These are phyloP conservation scores for Cynaeus angustus DNA, from an alignment of 2,888 invertebrate species.

Conservation along the genomic window DNA sequence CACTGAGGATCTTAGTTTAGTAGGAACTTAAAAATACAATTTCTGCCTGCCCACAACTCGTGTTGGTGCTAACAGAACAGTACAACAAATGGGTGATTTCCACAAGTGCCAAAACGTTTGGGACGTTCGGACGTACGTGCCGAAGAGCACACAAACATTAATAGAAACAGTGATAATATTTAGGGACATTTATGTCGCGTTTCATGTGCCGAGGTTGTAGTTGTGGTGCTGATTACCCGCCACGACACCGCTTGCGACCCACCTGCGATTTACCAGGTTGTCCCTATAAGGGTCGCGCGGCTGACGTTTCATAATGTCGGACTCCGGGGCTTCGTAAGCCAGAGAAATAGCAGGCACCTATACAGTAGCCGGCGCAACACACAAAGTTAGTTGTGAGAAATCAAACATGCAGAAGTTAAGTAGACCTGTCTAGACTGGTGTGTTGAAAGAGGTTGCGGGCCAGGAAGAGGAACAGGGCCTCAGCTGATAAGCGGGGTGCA, in stretches of 20 bases:
- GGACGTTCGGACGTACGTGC: slow-evolving; percentile 27
- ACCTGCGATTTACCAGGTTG: slow-evolving; percentile 99
- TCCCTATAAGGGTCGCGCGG: slow-evolving; percentile 98
- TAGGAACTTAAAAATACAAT: background rate
- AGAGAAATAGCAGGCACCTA: slow-evolving; percentile 99
- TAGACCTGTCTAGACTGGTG: slow-evolving; percentile 56
- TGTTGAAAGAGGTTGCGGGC: slow-evolving; percentile 44
- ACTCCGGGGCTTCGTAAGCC: slow-evolving; percentile 99
- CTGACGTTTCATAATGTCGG: slow-evolving; percentile 99
- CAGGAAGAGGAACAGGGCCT: slow-evolving; percentile 30
- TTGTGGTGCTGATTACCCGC: slow-evolving; percentile 69
- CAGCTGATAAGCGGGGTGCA: slow-evolving; percentile 61
- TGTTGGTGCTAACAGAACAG: slow-evolving; percentile 26
- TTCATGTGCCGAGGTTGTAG: slow-evolving; percentile 66
- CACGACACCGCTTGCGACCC: slow-evolving; percentile 73
- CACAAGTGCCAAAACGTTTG: slow-evolving; percentile 36
- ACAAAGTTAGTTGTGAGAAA: slow-evolving; percentile 66
- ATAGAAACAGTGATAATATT: slow-evolving; percentile 20
- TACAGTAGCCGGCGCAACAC: slow-evolving; percentile 80
- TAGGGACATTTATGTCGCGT: slow-evolving; percentile 41
- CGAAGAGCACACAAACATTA: slow-evolving; percentile 22
- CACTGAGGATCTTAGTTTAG: background rate
- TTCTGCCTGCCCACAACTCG: slow-evolving; percentile 40
- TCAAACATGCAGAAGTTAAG: slow-evolving; percentile 65
- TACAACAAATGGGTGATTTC: slow-evolving; percentile 16